Conservation (phyloP, 2,797 vertebrate genomes). For the Bradypodion pumilum region DNA sequence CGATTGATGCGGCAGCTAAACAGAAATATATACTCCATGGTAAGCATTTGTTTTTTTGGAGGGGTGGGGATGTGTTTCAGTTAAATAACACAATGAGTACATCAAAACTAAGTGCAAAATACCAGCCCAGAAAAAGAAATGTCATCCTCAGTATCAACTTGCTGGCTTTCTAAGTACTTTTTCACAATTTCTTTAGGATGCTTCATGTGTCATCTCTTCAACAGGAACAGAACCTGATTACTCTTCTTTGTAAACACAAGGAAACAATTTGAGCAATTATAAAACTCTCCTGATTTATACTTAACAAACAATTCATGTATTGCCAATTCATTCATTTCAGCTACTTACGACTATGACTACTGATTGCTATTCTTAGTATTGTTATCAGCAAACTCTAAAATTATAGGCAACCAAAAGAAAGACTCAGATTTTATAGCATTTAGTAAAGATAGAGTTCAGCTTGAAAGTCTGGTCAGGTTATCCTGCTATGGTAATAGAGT, state of each 20-base stretch:
- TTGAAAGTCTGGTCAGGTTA: no score
- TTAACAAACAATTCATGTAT: background rate
- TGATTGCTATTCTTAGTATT: no score
- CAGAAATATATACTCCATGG: constrained; percentile 18
- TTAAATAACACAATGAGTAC: constrained; percentile 13
- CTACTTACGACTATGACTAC: no score
- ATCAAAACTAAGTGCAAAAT: background rate
- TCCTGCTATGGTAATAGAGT: no score
- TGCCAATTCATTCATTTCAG: background rate
- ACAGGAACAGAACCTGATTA: background rate
- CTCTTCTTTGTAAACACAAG: background rate
- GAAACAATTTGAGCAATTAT: background rate
- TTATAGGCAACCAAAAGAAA: background rate
- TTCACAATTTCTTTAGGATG: background rate
- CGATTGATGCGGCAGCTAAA: constrained; percentile 91
- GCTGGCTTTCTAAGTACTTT: background rate
- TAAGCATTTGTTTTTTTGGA: background rate
- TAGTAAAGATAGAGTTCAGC: background rate
- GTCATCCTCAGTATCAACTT: background rate
- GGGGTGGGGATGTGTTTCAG: background rate
- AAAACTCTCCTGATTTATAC: background rate
- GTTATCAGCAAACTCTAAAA: background rate
- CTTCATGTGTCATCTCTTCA: background rate
- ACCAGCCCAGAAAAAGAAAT: background rate
- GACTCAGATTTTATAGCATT: background rate